These are phyloP conservation scores for Pempheris klunzingeri DNA, from an alignment of 2,797 vertebrate genomes.

Conservation along the genomic window DNA sequence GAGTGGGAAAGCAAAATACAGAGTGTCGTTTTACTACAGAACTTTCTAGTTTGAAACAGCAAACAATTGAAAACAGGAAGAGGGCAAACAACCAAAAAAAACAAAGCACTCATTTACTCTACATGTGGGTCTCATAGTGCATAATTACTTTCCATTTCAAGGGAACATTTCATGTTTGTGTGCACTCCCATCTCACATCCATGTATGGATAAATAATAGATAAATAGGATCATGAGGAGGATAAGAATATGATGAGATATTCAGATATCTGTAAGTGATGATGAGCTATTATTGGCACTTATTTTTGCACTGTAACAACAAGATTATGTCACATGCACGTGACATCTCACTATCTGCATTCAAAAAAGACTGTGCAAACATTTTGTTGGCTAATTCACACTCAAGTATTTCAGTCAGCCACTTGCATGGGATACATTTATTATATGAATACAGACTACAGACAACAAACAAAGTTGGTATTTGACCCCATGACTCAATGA, in stretches of 20 bases:
- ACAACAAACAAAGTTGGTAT: neutral
- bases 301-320: neutral
- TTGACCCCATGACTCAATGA: neutral
- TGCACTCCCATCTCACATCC: neutral
- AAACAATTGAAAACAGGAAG: constrained; percentile 9
- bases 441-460: neutral
- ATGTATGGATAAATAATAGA: constrained; percentile 20
- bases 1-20: constrained; percentile 42
- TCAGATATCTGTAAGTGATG: constrained; percentile 22
- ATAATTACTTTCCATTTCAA: constrained; percentile 7
- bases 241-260: constrained; percentile 21
- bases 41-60: constrained; percentile 29
- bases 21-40: constrained; percentile 28
- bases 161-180: constrained; percentile 8
- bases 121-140: neutral
- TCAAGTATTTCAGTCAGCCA: neutral
- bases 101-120: neutral
- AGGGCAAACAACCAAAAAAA: constrained; percentile 14
- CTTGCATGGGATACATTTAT: neutral
- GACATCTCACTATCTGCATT: neutral
- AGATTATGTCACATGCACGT: constrained; percentile 3
- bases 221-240: constrained; percentile 9
- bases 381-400: neutral
- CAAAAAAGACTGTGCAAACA: neutral
- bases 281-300: constrained; percentile 6